Base-by-base conservation (phyloP, 2,113 vertebrate genomes). In the Planiliza haematocheilus region DNA sequence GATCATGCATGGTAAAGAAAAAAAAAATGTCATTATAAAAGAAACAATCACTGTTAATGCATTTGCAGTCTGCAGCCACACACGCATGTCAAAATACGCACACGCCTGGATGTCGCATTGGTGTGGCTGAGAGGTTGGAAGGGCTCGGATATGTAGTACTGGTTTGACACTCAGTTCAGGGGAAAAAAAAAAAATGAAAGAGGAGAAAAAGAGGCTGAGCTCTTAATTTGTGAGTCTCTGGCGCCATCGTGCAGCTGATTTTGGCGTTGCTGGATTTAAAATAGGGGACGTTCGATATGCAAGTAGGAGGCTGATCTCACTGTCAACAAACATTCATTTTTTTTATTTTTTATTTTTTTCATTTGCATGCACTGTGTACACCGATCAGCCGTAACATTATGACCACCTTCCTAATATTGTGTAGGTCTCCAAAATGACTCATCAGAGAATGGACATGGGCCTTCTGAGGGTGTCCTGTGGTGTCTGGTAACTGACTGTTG, bases 201-300 rank as follows among this genome's bases (percentile, higher is more conserved):
- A 30, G 24, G 24, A 30, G 5, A 30, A 13, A 10, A 9, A 17
- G 53, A 72, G 50, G 11, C 3, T 1, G 75, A 61, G 58, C 16
- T 24, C 58, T 58, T 57, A 1, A 76, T 88, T 20, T 16, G 39
- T 48, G 66, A 7, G 70, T 39, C 89, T 92, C 86, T 90, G 80
- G 87, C 91, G 91, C 92, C 90, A 91, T 84, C 92, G 38, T 86
- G 90, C 56, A 79, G 89, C 81, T 7, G 59, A 51, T 37, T 52
- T n/a, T 10, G 87, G 91, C n/a, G 39, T 88, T 90, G 71, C 89
- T 55, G 37, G 0, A 42, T 65, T 34, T 0, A 21, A 62, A 70
- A 38, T n/a, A 1, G 3, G 7, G 10, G 8, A 16, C 30, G 34
- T 12, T 42, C 1, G 10, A 10, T 1, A 30, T 30, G 2, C 24